Base-by-base conservation (phyloP, 2,113 vertebrate genomes). In the Oncorhynchus masou region DNA sequence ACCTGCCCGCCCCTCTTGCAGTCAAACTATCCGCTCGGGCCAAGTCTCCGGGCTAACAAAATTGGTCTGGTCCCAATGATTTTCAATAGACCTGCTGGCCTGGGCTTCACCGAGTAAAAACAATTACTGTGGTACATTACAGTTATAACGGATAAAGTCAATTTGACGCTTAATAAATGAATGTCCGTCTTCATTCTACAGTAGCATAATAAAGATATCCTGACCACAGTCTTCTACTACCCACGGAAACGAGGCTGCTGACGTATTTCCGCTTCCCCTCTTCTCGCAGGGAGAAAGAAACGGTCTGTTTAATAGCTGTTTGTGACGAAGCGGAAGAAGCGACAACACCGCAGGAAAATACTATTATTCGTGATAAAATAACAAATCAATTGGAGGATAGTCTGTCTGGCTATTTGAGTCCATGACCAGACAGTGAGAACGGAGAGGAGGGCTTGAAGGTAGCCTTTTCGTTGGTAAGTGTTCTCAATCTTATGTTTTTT, bases 161-260 rank as follows among this genome's bases (percentile, higher is more conserved):
- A 34, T 34, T 34, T 34, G 31, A 34, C 0, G 31, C 34, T 39
- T 34, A 34, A 7, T 27, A 27, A 1, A 34, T 39, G 7, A 39
- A 8, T 39, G 34, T 2, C 34, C 34, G 4, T 39, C 34, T 51
- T 51, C 11, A 16, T 4, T 51, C 49, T 51, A 51, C 9, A 51
- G 49, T 51, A 13, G 49, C 1, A 51, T 13, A 51, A 13, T 51
- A 51, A 1, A 51, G 13, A 51, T 3, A 51, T 0, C 15, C 12
- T 51, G 49, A 51, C 4, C 49, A 11, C 13, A 13, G 49, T 4
- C 2, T 51, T 51, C 11, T 12, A 3, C 11, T 54, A 54, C 49
- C 88, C 88, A 93, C 92, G 89, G 93, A 88, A 81, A 94, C 88
- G 68, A 88, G 91, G 87, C 93, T 85, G 88, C 82, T 11, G 9